Percentiles rank a stretch among this genome's conserved stretches.
Evolutionary conservation across 2,888 invertebrate species (phyloP).

Genomic region (Zonitis immaculata): DNA sequence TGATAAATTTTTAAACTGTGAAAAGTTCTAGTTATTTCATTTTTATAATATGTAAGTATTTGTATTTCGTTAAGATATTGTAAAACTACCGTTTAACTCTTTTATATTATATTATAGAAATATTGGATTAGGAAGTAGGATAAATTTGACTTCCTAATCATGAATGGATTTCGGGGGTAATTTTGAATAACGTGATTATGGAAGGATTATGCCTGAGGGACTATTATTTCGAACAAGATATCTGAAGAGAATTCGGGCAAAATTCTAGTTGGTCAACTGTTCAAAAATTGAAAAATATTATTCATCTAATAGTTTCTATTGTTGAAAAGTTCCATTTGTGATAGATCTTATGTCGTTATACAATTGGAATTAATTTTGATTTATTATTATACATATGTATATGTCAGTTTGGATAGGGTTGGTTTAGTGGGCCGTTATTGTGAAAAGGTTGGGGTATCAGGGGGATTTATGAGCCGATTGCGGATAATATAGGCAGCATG

Average conservation of each 20-base stretch:
- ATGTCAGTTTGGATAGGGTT: not conserved
- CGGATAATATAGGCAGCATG: constrained; percentile 11
- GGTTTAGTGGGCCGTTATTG: too few relatives aligned
- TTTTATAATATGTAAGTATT: too few relatives aligned
- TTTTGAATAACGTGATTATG: not conserved
- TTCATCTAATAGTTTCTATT: not conserved
- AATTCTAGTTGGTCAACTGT: not conserved
- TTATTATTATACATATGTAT: not conserved
- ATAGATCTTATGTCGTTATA: constrained; percentile 7
- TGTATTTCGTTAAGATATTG: too few relatives aligned
- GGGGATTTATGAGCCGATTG: constrained; percentile 12
- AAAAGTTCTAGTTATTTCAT: too few relatives aligned
- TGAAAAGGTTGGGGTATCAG: too few relatives aligned
- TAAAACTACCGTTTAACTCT: not conserved
- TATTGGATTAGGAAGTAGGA: not conserved
- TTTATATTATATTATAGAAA: not conserved
- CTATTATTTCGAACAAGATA: not conserved
- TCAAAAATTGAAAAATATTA: not conserved
- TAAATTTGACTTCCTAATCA: not conserved
- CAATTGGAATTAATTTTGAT: constrained; percentile 5
- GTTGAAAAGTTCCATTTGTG: not conserved
- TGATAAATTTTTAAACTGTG: constrained; percentile 6
- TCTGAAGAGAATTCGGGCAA: not conserved
- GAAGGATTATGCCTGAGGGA: not conserved
- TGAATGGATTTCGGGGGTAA: not conserved